These are phyloP conservation scores for Crematogaster levior DNA, from an alignment of 2,888 invertebrate species.

Conservation along the genomic window DNA sequence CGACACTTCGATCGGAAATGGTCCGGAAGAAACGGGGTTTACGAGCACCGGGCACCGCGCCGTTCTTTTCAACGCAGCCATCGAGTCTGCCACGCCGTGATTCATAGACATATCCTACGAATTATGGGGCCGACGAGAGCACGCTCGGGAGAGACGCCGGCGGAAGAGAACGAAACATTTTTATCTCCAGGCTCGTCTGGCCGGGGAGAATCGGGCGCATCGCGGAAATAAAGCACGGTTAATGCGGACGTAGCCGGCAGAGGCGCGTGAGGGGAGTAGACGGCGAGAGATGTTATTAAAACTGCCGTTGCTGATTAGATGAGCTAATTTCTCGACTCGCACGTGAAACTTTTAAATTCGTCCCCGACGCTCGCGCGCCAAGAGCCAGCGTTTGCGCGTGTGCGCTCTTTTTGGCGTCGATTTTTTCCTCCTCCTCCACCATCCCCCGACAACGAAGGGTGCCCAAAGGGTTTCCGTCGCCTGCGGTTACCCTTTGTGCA, in stretches of 20 bases:
- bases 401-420: background rate
- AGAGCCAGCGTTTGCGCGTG: background rate
- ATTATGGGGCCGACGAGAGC: constrained; percentile 47
- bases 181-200: constrained; percentile 5
- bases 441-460: constrained; percentile 33
- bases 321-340: constrained; percentile 74
- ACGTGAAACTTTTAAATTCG: constrained; percentile 74
- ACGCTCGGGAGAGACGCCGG: constrained; percentile 20
- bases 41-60: constrained; percentile 53
- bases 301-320: constrained; percentile 76
- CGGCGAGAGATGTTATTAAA: constrained; percentile 72
- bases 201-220: constrained; percentile 42
- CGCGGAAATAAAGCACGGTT: constrained; percentile 63
- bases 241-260: constrained; percentile 45
- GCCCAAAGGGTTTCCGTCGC: constrained; percentile 58
- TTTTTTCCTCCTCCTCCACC: constrained; percentile 29
- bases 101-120: constrained; percentile 69
- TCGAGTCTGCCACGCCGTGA: constrained; percentile 56
- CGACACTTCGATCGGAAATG: constrained; percentile 77
- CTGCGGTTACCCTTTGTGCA: constrained; percentile 54
- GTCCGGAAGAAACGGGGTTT: constrained; percentile 74
- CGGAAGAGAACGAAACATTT: constrained; percentile 37
- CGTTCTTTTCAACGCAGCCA: constrained; percentile 47
- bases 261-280: background rate
- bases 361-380: constrained; percentile 20